Percentiles rank a stretch among this genome's conserved stretches.
These are phyloP conservation scores for Enteromius afrohamiltoni DNA, from an alignment of 2,797 vertebrate genomes.

Conservation along the genomic window DNA sequence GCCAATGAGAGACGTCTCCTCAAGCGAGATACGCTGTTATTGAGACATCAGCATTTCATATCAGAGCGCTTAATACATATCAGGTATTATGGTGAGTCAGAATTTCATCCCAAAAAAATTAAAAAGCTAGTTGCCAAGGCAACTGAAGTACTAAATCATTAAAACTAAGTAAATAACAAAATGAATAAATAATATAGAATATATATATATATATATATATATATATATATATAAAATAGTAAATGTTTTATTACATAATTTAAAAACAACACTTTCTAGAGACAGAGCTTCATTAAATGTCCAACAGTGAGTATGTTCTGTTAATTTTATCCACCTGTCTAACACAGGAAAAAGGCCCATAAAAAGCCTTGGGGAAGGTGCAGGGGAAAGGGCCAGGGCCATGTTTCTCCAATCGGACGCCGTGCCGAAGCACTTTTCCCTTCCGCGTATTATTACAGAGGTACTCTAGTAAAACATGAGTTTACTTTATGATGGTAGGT, in stretches of 20 bases:
- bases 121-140: background rate
- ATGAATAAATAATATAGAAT: background rate
- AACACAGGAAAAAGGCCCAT: background rate
- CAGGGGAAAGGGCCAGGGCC: conserved; percentile 6
- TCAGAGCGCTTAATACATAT: conserved; percentile 30
- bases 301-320: background rate
- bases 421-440: background rate
- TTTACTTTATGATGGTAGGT: background rate
- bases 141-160: background rate
- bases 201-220: too few relatives aligned
- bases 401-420: background rate
- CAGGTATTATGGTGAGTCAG: conserved; percentile 23
- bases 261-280: background rate
- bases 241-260: background rate
- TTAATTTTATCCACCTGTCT: background rate
- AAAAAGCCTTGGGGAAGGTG: conserved; percentile 20
- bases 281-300: background rate
- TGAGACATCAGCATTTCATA: conserved; percentile 58
- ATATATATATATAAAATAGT: background rate
- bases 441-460: background rate
- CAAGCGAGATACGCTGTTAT: conserved; percentile 41
- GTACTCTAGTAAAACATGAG: background rate
- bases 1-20: conserved; percentile 49
- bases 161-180: background rate
- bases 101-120: background rate